A percentile compares a stretch with the other conserved stretches of the same genome.
phyloP scores from a whole-genome alignment of 2,113 vertebrate species.

The Suricata suricatta region DNA sequence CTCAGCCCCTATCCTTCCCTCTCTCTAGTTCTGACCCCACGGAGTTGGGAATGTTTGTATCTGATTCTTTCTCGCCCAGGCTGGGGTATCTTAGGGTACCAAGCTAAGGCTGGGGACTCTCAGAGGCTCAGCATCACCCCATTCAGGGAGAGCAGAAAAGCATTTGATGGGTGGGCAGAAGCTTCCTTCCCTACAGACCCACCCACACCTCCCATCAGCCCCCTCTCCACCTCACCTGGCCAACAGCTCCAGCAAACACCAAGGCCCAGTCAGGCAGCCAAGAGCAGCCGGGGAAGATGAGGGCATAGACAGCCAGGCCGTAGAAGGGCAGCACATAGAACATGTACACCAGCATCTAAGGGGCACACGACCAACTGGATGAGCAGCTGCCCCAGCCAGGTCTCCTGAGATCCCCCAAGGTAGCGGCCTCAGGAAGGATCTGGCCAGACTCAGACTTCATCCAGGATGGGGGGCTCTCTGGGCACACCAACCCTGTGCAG shows the following conservation, averaged over 20 bases:
- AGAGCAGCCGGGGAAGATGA: constrained; percentile 89
- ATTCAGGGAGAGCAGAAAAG: not conserved
- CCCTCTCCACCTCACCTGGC: constrained; percentile 88
- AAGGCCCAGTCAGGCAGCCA: constrained; percentile 93
- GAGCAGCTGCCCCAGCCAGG: not conserved
- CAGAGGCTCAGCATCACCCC: not conserved
- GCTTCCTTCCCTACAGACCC: not conserved
- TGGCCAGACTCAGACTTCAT: not conserved
- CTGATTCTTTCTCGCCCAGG: not conserved
- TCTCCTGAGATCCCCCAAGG: not conserved
- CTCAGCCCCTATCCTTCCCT: not conserved
- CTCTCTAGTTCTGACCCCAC: not conserved
- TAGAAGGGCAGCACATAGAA: constrained; percentile 92
- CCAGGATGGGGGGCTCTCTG: not conserved
- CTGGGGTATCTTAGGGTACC: not conserved
- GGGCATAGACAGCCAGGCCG: constrained; percentile 87
- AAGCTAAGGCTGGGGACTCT: not conserved
- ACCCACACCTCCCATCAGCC: constrained; percentile 16
- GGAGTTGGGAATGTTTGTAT: not conserved
- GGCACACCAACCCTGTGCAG: not conserved
- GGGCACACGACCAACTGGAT: not conserved
- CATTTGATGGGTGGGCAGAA: not conserved
- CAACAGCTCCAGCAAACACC: constrained; percentile 89
- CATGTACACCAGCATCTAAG: constrained; percentile 91
- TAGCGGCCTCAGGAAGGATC: not conserved